phyloP scores from a whole-genome alignment of 2,797 vertebrate genomes.

The Discoglossus pictus region DNA sequence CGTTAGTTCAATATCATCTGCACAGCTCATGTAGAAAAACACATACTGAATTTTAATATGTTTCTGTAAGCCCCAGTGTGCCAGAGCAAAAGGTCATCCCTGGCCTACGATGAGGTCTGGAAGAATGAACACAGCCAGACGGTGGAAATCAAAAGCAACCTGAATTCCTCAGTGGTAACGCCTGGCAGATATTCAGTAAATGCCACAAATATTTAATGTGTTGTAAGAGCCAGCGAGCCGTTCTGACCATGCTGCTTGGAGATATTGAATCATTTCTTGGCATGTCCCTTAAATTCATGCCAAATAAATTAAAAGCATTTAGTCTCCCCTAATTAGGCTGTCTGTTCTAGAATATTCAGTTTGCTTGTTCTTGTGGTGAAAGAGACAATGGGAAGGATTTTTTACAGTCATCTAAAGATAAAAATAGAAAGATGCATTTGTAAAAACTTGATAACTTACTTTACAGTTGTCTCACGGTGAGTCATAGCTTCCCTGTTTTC shows the following conservation, averaged over 20 bases:
- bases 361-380: too few relatives aligned
- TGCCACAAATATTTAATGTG: conserved; percentile 24
- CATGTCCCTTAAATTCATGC: neutral
- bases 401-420: too few relatives aligned
- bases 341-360: too few relatives aligned
- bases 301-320: neutral
- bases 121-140: conserved; percentile 22
- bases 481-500: too few relatives aligned
- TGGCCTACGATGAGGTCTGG: neutral
- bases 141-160: neutral
- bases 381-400: too few relatives aligned
- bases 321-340: neutral
- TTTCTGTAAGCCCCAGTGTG: neutral
- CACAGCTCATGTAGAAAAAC: neutral
- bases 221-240: conserved; percentile 18
- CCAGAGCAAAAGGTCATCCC: neutral
- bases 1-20: neutral
- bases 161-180: neutral
- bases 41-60: conserved; percentile 10
- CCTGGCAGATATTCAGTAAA: conserved; percentile 1
- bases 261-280: neutral
- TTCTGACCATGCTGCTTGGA: accelerated
- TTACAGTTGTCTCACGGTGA: too few relatives aligned
- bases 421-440: too few relatives aligned
- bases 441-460: too few relatives aligned